Conservation (phyloP, 92 coral and sea anemone genomes). For the Palythoa grandiflora region DNA sequence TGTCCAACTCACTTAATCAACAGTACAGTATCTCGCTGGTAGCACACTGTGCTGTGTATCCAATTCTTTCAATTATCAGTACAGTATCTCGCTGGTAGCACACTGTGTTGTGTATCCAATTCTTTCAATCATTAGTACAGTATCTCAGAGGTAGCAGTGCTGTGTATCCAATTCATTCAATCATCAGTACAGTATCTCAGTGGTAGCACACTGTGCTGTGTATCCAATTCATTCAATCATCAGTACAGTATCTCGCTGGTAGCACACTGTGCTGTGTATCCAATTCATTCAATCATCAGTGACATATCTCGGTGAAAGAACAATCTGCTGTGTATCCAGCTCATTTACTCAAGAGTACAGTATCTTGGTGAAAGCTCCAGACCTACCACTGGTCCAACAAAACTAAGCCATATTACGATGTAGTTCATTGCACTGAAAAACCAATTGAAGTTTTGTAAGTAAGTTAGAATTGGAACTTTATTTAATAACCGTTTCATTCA, state of each 20-base stretch:
- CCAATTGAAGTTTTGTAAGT: conserved; percentile 3
- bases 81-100: neutral
- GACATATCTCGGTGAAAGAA: neutral
- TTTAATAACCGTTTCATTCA: no score
- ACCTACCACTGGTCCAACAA: conserved; percentile 94
- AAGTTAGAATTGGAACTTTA: no score
- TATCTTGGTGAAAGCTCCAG: conserved; percentile 50
- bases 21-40: neutral
- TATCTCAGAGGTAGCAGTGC: no score
- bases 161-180: no score
- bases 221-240: neutral
- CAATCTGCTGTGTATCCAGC: neutral
- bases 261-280: neutral
- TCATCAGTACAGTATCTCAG: neutral
- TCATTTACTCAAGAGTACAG: neutral
- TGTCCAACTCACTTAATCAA: no score
- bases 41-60: neutral
- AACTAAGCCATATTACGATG: conserved; percentile 90
- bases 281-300: neutral
- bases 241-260: neutral
- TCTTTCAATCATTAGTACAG: neutral
- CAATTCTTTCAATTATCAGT: neutral
- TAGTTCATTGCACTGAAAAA: conserved; percentile 61
- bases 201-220: neutral
- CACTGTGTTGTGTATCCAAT: neutral